Percentiles rank a stretch among this genome's conserved stretches.
Conservation (phyloP, 2,113 vertebrate species). For the Heliornis fulica region DNA sequence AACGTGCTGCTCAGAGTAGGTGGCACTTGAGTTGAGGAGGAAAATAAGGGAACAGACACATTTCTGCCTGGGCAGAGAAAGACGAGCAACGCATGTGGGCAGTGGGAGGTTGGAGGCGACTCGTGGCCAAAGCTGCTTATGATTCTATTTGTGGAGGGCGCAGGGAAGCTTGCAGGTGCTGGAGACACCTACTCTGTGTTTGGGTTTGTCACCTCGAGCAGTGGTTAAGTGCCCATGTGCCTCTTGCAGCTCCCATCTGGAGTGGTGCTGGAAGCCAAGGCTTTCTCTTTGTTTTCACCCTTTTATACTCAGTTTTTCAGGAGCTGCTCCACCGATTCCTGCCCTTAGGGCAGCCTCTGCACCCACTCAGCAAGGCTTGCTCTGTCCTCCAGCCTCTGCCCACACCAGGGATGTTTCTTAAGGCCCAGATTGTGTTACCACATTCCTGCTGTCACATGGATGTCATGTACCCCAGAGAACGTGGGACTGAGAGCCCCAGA, state of each 20-base stretch:
- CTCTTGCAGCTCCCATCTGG: not conserved
- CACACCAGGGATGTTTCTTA: not conserved
- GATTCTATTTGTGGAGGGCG: not conserved
- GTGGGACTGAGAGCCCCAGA: not conserved
- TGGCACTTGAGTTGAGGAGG: not conserved
- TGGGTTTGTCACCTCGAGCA: not conserved
- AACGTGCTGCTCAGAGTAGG: rapidly evolving
- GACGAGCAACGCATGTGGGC: rapidly evolving
- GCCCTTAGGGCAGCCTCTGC: not conserved
- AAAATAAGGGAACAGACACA: not conserved
- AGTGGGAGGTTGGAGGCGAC: not conserved
- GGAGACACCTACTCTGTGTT: not conserved
- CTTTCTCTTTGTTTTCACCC: not conserved
- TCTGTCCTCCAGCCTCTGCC: not conserved
- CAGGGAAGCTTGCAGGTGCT: not conserved
- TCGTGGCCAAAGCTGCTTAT: not conserved
- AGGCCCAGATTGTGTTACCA: not conserved
- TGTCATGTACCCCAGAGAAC: rapidly evolving
- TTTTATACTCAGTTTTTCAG: not conserved
- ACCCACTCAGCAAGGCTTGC: not conserved
- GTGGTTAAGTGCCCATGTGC: rapidly evolving
- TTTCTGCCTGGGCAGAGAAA: not conserved
- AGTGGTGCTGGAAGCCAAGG: not conserved
- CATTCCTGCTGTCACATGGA: not conserved
- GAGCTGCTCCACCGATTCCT: not conserved